Conservation (phyloP, 2,888 invertebrate species). For the Melanostoma mellinum region DNA sequence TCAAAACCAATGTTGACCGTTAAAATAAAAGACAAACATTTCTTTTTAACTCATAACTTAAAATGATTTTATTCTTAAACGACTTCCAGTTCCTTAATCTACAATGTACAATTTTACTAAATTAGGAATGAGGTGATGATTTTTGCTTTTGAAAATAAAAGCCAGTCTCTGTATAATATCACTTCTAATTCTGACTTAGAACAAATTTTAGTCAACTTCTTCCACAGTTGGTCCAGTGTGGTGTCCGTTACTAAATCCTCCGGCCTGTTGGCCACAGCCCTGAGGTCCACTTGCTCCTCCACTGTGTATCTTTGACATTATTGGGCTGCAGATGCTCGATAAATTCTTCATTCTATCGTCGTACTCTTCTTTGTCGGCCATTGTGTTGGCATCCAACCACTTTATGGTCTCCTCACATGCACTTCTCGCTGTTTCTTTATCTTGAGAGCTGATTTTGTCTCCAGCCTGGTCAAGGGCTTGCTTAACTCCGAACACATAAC, state of each 20-base stretch:
- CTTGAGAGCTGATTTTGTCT: constrained; percentile 85
- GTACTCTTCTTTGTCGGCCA: constrained; percentile 89
- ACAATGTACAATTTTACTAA: too few relatives aligned
- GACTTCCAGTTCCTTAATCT: too few relatives aligned
- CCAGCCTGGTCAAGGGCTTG: constrained; percentile 87
- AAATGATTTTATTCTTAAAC: too few relatives aligned
- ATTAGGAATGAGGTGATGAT: too few relatives aligned
- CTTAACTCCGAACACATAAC: constrained; percentile 87
- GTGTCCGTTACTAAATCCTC: constrained; percentile 85
- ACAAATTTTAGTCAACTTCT: constrained; percentile 75
- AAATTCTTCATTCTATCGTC: constrained; percentile 83
- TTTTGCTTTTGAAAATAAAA: too few relatives aligned
- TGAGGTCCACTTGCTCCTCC: constrained; percentile 58
- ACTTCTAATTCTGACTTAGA: too few relatives aligned
- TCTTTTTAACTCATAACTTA: too few relatives aligned
- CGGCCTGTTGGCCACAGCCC: constrained; percentile 82
- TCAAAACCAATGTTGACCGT: too few relatives aligned
- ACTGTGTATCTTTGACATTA: constrained; percentile 83
- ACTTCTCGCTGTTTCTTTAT: constrained; percentile 86
- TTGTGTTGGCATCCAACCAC: constrained; percentile 90
- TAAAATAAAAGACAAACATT: too few relatives aligned
- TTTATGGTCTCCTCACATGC: constrained; percentile 86
- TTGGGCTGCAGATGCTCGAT: constrained; percentile 81
- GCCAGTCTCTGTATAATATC: too few relatives aligned
- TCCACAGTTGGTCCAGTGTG: constrained; percentile 79